These are phyloP conservation scores for Saguinus imperator DNA, from an alignment of 2,113 vertebrate species.

Conservation along the genomic window DNA sequence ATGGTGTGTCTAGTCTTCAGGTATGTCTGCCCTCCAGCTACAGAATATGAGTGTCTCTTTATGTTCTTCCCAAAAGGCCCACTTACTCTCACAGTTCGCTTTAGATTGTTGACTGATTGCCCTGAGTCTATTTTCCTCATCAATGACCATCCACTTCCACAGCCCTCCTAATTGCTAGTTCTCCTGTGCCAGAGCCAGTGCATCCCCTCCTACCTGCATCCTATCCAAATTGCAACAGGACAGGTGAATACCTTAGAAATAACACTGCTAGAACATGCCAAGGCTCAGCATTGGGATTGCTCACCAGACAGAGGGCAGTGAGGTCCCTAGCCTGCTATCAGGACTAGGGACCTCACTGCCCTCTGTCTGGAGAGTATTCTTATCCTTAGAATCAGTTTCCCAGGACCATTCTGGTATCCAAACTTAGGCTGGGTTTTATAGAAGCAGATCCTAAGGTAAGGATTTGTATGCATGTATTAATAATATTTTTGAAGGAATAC, in stretches of 20 bases:
- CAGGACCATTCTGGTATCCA: neutral
- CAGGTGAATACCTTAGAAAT: neutral
- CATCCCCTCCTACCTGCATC: neutral
- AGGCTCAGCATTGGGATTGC: neutral
- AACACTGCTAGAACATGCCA: neutral
- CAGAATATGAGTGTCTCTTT: neutral
- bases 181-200: neutral
- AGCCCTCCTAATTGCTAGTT: neutral
- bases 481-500: neutral
- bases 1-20: neutral
- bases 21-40: neutral
- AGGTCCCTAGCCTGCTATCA: neutral
- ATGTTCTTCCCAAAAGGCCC: neutral
- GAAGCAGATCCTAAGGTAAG: neutral
- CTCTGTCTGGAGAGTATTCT: neutral
- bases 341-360: neutral
- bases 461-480: neutral
- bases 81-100: neutral
- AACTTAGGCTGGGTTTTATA: neutral
- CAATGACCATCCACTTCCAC: neutral
- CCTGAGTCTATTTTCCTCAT: neutral
- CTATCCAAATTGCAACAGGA: neutral
- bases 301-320: neutral
- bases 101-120: neutral
- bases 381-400: neutral